Evolutionary conservation across 2,113 vertebrate species (phyloP).

Genomic region (Oryzias curvinotus): DNA sequence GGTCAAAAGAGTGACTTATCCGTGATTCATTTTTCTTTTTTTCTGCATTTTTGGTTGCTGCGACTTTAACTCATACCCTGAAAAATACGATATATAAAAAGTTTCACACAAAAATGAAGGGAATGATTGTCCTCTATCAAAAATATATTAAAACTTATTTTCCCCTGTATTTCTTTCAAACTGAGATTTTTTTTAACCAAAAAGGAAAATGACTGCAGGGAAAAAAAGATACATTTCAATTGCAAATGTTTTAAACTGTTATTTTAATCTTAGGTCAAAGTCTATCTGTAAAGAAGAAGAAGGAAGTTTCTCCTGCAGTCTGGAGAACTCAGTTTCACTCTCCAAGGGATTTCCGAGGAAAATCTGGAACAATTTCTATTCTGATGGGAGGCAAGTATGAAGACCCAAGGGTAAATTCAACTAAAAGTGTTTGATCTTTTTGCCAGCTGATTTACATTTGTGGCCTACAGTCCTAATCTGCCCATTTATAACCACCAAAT

Average conservation of each 20-base stretch:
- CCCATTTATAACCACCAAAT: constrained; percentile 66
- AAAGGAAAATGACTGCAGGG: constrained; percentile 8
- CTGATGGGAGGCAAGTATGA: constrained; percentile 63
- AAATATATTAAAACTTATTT: too few species aligned
- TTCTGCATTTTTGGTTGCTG: too few species aligned
- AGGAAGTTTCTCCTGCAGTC: constrained; percentile 48
- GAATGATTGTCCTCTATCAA: too few species aligned
- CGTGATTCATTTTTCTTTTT: too few species aligned
- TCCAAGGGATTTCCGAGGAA: constrained; percentile 58
- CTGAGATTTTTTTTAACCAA: background rate
- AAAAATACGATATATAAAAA: too few species aligned
- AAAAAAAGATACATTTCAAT: constrained; percentile 9
- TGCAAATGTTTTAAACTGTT: constrained; percentile 12
- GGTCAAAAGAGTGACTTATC: too few species aligned
- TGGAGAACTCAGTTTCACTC: constrained; percentile 57
- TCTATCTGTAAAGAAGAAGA: constrained; percentile 39
- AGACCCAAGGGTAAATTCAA: constrained; percentile 65
- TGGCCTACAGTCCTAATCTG: constrained; percentile 60
- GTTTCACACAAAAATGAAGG: too few species aligned
- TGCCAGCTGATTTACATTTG: constrained; percentile 73
- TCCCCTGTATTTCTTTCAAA: too few species aligned
- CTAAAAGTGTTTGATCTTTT: constrained; percentile 71
- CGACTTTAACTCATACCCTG: too few species aligned
- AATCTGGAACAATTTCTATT: constrained; percentile 58
- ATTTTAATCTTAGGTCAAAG: constrained; percentile 43